Percentiles rank a stretch among this genome's conserved stretches.
These are phyloP conservation scores for Bubo scandiacus DNA, from an alignment of 2,113 vertebrate species.

Conservation along the genomic window DNA sequence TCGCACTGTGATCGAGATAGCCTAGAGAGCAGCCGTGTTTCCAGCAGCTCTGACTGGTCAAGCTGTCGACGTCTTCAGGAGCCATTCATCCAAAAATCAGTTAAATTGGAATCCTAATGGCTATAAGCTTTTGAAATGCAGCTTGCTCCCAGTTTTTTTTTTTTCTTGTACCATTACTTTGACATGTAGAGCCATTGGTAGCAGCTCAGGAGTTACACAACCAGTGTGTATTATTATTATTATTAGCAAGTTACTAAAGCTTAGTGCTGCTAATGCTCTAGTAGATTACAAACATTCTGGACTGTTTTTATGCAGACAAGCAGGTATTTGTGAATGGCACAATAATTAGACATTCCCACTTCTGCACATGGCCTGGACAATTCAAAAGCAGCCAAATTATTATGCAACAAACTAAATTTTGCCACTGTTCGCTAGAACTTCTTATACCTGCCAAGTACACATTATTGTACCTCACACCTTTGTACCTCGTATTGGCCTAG, in stretches of 20 bases:
- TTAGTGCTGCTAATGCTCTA: constrained; percentile 75
- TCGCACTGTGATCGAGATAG: constrained; percentile 75
- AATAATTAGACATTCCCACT: constrained; percentile 71
- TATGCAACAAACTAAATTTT: constrained; percentile 55
- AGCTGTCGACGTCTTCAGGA: constrained; percentile 83
- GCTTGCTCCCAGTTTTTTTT: constrained; percentile 73
- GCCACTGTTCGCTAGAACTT: constrained; percentile 16
- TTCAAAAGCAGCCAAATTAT: constrained; percentile 66
- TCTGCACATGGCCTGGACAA: constrained; percentile 70
- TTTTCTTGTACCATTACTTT: constrained; percentile 69
- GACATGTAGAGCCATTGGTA: constrained; percentile 60
- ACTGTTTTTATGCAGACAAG: constrained; percentile 73
- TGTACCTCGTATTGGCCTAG: not conserved
- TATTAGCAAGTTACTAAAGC: constrained; percentile 82
- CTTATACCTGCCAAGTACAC: constrained; percentile 26
- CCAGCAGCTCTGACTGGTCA: constrained; percentile 81
- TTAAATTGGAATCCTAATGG: constrained; percentile 80
- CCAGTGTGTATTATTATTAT: constrained; percentile 62
- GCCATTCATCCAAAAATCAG: constrained; percentile 81
- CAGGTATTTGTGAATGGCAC: constrained; percentile 71
- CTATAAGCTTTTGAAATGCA: constrained; percentile 75
- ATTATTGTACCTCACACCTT: not conserved
- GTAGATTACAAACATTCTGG: constrained; percentile 78
- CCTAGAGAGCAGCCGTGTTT: constrained; percentile 76
- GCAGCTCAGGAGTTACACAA: constrained; percentile 70